phyloP scores from a whole-genome alignment of 2,888 invertebrate species.

The Hecatera dysodea region DNA sequence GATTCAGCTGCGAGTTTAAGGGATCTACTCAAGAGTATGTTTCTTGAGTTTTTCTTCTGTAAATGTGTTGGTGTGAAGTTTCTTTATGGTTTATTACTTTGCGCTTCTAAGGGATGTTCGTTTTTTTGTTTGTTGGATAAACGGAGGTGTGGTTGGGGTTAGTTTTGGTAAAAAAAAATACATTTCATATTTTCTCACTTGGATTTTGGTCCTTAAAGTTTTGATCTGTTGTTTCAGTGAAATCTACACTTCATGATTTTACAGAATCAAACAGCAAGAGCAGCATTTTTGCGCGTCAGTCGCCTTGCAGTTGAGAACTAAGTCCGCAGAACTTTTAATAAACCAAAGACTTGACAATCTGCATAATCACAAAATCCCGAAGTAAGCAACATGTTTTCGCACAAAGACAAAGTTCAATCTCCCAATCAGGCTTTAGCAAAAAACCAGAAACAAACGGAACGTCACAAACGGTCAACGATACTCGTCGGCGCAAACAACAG shows the following conservation, averaged over 20 bases:
- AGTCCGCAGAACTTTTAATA: constrained; percentile 22
- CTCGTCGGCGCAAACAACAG: constrained; percentile 50
- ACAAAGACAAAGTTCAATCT: constrained; percentile 34
- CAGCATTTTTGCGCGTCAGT: neutral
- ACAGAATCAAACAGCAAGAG: neutral
- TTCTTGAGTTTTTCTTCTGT: constrained; percentile 56
- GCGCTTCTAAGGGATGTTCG: constrained; percentile 31
- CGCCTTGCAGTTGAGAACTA: neutral
- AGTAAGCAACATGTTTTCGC: constrained; percentile 36
- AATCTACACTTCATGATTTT: neutral
- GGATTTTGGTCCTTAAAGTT: neutral
- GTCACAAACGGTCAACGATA: constrained; percentile 60
- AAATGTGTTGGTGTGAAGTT: constrained; percentile 49
- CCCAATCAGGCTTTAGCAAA: constrained; percentile 52
- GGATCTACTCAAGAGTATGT: constrained; percentile 54
- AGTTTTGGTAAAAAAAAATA: neutral
- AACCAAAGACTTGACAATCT: constrained; percentile 28
- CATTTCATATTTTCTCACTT: neutral
- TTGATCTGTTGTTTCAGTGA: neutral
- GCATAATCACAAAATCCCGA: constrained; percentile 26
- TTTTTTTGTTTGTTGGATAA: constrained; percentile 36
- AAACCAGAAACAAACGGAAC: constrained; percentile 28
- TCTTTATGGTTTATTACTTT: constrained; percentile 62
- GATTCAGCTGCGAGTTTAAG: constrained; percentile 55
- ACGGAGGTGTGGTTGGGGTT: constrained; percentile 2